phyloP scores from a whole-genome alignment of 1,140 invertebrate species.

The Ceratina australensis region DNA sequence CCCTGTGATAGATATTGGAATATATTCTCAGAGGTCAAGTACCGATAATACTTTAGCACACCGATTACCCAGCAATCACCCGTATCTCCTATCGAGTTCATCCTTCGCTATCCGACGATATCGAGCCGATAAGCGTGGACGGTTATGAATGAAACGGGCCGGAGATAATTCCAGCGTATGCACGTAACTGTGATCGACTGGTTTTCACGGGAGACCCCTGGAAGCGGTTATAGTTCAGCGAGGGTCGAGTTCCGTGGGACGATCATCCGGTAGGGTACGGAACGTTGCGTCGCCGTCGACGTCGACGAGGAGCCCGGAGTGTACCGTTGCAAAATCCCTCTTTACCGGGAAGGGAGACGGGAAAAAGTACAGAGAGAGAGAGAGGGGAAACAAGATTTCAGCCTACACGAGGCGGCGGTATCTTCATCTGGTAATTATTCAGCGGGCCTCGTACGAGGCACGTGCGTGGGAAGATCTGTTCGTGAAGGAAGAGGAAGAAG shows the following conservation, averaged over 20 bases:
- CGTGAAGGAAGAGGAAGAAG: conserved; percentile 66
- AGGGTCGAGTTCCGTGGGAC: conserved; percentile 26
- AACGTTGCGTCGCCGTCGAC: conserved; percentile 18
- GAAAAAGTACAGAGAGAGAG: not conserved
- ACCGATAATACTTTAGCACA: not conserved
- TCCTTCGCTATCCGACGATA: conserved; percentile 1
- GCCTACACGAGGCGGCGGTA: conserved; percentile 71
- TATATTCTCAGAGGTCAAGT: not conserved
- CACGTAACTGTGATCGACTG: conserved; percentile 1
- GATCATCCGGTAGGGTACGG: conserved; percentile 25
- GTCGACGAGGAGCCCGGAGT: conserved; percentile 21
- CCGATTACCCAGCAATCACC: not conserved
- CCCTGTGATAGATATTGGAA: too few species aligned
- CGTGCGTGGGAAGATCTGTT: conserved; percentile 75
- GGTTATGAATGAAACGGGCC: not conserved
- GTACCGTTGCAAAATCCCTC: conserved; percentile 60
- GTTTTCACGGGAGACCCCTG: not conserved
- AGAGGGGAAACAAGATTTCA: conserved; percentile 58
- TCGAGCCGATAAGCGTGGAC: conserved; percentile 2
- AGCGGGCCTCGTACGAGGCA: conserved; percentile 65
- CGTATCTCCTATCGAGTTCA: not conserved
- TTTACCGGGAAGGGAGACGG: not conserved
- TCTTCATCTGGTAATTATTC: conserved; percentile 77
- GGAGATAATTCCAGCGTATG: not conserved
- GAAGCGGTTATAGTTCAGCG: conserved; percentile 12